Evolutionary conservation across 2,113 vertebrate species (phyloP).

Genomic region (Mixornis gularis): DNA sequence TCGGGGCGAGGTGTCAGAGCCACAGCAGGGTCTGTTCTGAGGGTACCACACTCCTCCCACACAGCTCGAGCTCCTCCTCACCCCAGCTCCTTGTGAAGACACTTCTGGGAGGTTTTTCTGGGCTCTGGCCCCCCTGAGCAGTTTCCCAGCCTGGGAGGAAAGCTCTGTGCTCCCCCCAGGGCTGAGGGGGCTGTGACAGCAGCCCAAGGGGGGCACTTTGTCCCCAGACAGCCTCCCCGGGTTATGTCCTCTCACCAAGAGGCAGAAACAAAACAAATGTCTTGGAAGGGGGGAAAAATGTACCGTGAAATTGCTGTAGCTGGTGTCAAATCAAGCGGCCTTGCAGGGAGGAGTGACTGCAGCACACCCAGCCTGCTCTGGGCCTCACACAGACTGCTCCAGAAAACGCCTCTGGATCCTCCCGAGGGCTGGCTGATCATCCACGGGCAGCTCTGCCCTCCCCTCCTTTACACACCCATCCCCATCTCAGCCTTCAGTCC

Average conservation of each 20-base stretch:
- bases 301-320: neutral
- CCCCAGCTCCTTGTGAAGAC: neutral
- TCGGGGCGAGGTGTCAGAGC: neutral
- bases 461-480: neutral
- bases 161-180: neutral
- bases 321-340: neutral
- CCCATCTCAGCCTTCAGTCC: neutral
- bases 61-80: accelerated
- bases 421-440: neutral
- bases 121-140: neutral
- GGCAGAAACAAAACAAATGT: neutral
- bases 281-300: neutral
- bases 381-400: neutral
- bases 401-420: neutral
- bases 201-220: neutral
- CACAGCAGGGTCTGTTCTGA: accelerated
- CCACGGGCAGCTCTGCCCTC: neutral
- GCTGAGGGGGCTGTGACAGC: neutral
- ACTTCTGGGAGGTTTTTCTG: neutral
- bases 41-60: accelerated
- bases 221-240: neutral
- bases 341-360: neutral
- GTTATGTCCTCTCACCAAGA: neutral
- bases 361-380: neutral
- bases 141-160: no score